Base-by-base conservation (phyloP, 2,888 invertebrate genomes). In the Diaperis boleti region DNA sequence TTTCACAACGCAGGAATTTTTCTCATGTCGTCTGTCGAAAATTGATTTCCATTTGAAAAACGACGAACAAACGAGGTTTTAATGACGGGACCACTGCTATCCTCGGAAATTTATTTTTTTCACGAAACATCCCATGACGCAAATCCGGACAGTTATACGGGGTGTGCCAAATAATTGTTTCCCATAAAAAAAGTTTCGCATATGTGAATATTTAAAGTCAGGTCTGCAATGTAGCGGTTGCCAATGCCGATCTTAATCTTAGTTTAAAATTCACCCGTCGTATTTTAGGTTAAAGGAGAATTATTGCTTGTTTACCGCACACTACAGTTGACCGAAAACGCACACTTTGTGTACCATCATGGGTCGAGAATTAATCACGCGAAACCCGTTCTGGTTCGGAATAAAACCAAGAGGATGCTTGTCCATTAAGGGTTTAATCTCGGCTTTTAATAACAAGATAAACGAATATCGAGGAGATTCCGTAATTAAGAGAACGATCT, bases 131-230 rank as follows among this genome's bases (percentile, higher is more conserved):
- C 6, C 1, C 6, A 5, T 26, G 26, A 26, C 26, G 26, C n/a
- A 26, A 26, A 26, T 26, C 26, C 26, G 20, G 20, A 26, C 26
- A 26, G 26, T 26, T 26, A 26, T 6, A 8, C n/a, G 26, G 26
- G 26, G 26, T 26, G 26, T 26, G 26, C 26, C 26, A 26, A 8
- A 6, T 26, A 26, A 26, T 26, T 20, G 20, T 20, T 59, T 59
- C 59, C 59, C 59, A 59, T 59, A 18, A 41, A 50, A 67, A 69
- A 49, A 69, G 67, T 69, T 69, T 68, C 70, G 72, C 70, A 68
- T 67, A 70, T 64, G 64, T 70, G 69, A 70, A 70, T 72, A 68
- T 69, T 72, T 70, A 68, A 67, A 65, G 55, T 26, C 60, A 64
- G 65, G 64, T 66, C 49, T 50, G 50, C 62, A 49, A 65, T 37